Conservation (phyloP, 2,113 vertebrate species). For the Hymenochirus boettgeri region DNA sequence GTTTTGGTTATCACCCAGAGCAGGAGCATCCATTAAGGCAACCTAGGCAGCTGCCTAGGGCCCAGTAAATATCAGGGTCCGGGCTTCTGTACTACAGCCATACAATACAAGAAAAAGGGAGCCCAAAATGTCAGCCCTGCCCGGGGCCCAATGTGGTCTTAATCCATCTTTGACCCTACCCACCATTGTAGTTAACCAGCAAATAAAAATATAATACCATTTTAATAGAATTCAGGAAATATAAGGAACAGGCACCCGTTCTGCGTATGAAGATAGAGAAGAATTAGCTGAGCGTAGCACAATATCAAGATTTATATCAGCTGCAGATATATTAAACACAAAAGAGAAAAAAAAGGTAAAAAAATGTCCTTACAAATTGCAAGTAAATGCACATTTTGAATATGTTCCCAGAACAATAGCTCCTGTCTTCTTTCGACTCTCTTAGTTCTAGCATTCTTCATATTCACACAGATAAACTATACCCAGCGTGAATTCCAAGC, state of each 20-base stretch:
- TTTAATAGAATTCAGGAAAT: background rate
- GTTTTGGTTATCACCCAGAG: too few species aligned
- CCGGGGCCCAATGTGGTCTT: too few species aligned
- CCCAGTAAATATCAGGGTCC: too few species aligned
- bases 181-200: too few species aligned
- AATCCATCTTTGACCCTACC: too few species aligned
- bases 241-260: background rate
- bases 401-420: constrained; percentile 38
- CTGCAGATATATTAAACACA: constrained; percentile 36
- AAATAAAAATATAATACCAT: too few species aligned
- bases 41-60: too few species aligned
- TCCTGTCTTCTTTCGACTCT: constrained; percentile 28
- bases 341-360: constrained; percentile 9
- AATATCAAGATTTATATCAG: constrained; percentile 41
- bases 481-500: constrained; percentile 26
- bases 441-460: constrained; percentile 33
- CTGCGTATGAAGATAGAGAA: constrained; percentile 13
- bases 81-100: too few species aligned
- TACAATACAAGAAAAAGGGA: too few species aligned
- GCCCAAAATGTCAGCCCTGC: too few species aligned
- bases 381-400: constrained; percentile 41
- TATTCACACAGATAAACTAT: constrained; percentile 32
- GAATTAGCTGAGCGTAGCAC: constrained; percentile 33
- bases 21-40: too few species aligned
- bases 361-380: constrained; percentile 31